Evolutionary conservation across 2,113 vertebrate species (phyloP), one percentile per base, ranked within the genome.

Genomic region (Ictidomys tridecemlineatus): DNA sequence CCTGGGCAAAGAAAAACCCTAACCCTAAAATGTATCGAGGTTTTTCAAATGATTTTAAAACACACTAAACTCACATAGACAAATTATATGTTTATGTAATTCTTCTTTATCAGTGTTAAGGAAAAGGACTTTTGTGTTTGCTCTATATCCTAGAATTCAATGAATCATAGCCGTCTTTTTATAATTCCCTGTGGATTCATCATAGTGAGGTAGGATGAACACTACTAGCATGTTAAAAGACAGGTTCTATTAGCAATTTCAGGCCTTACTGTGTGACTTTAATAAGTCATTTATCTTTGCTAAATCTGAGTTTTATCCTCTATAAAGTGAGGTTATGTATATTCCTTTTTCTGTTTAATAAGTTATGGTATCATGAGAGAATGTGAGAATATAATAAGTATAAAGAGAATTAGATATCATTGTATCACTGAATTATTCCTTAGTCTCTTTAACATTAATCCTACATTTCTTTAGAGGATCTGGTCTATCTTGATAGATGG

Each of bases 401-500:
- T 82, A 83, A 95, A 96, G 30, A 87, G n/a, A 73, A 65, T 86
- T 84, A 95, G 37, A 90, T 34, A 72, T 89, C 51, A 45, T 63
- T 78, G 9, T 67, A 72, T 80, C 24, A 94, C 45, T 87, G 42
- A 92, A 67, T 85, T 94, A 85, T 87, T 77, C 63, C 34, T 94
- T 94, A 78, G 37, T 96, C 63, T 95, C 53, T 82, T 93, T 93
- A 93, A 61, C 16, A 63, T 79, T 89, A 87, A 92, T 76, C 28
- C 20, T 90, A 28, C 73, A 76, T 90, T 97, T 95, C 51, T 93
- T 94, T 88, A 94, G 67, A 89, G 69, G 30, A 86, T 69, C 13
- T 96, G 17, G 61, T 73, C 45, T 65, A 39, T 97, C 85, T 83
- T 45, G 65, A 28, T 95, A n/a, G 94, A 98, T 76, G 24, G 79